Base-by-base conservation (phyloP, 2,888 invertebrate genomes). In the Epinotia nisella region DNA sequence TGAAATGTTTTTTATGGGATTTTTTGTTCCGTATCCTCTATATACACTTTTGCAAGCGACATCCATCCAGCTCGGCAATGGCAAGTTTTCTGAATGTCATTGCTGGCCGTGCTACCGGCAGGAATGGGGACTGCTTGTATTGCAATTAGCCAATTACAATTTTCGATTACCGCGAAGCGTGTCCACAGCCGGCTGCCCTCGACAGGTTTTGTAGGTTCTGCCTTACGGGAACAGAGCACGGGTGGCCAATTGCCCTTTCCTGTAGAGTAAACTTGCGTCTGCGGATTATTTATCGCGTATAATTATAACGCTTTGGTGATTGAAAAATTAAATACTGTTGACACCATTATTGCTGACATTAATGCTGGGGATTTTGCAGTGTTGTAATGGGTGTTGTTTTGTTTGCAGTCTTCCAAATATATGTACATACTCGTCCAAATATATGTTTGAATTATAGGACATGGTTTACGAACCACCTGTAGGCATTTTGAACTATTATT, bases 121-220 rank as follows among this genome's bases (percentile, higher is more conserved):
- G 19, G 55, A 67, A 49, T n/a, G 55, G 35, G 35, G 35, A 45
- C n/a, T 65, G 82, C 80, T 82, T 79, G 74, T 81, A 78, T 78
- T 79, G 77, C 82, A 89, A 90, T 90, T 88, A 89, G 85, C 83
- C 83, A 87, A 89, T 87, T 84, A 87, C 84, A 88, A 89, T 90
- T 90, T 91, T 90, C 87, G 89, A 90, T 90, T 90, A 88, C 83
- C 80, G 82, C 80, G 80, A 78, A 85, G 85, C 87, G 84, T 87
- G 85, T 84, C 85, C 80, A 78, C 79, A 77, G 80, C 80, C 78
- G 83, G 80, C 81, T 79, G 81, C 77, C 77, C 77, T 75, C 82
- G 87, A 89, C 89, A 85, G 89, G 90, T 90, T 90, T 84, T 83
- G 86, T 88, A 81, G 85, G 86, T 87, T 85, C 81, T 76, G 76